Percentiles rank a stretch among this genome's conserved stretches.
Conservation (phyloP, 2,797 vertebrate genomes). For the Bradypus variegatus region DNA sequence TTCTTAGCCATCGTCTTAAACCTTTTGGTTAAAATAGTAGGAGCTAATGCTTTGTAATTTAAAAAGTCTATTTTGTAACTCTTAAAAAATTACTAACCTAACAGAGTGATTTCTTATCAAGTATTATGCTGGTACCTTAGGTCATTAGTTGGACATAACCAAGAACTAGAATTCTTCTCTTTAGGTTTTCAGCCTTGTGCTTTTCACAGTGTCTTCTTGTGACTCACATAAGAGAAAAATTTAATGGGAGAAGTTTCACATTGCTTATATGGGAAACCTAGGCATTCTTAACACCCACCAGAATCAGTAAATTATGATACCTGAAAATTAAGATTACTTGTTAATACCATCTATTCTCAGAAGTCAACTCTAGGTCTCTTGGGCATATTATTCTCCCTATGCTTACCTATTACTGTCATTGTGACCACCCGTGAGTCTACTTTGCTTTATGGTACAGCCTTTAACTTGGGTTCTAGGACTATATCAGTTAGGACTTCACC, state of each 20-base stretch:
- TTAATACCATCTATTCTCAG: background rate
- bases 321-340: constrained; percentile 28
- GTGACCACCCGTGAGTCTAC: background rate
- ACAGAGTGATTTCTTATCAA: constrained; percentile 10
- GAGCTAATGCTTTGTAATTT: background rate
- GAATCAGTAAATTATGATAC: background rate
- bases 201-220: constrained; percentile 1
- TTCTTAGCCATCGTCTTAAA: constrained; percentile 35
- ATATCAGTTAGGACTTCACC: background rate
- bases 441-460: background rate
- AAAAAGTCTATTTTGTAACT: background rate
- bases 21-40: background rate
- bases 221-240: background rate
- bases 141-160: background rate
- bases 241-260: background rate
- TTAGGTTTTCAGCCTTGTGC: background rate
- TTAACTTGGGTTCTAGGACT: background rate
- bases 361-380: background rate
- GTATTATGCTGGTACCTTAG: background rate
- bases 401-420: background rate
- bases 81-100: background rate
- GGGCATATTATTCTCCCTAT: background rate
- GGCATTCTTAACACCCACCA: background rate
- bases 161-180: constrained; percentile 28
- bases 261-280: background rate